Evolutionary conservation across 2,797 vertebrate genomes (phyloP).

Genomic region (Coreius guichenoti): DNA sequence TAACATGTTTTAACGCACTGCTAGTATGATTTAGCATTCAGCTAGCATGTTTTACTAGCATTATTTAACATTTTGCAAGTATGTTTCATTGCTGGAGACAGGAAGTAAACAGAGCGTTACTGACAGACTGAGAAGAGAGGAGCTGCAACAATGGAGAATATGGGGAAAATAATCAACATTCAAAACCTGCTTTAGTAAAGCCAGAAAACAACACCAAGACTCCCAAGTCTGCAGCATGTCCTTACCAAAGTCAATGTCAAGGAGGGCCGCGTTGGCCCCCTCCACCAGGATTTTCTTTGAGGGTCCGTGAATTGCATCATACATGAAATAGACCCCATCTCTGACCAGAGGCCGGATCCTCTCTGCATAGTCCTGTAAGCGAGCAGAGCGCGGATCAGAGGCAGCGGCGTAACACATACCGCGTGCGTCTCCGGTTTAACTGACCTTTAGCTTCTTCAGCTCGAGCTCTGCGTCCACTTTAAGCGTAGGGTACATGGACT

Average conservation of each 20-base stretch:
- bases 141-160: too few species aligned
- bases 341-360: constrained; percentile 96
- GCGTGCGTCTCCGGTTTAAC: not conserved
- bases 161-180: too few species aligned
- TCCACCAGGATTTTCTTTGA: constrained; percentile 96
- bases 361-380: constrained; percentile 87
- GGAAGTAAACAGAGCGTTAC: too few species aligned
- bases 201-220: not conserved
- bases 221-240: not conserved
- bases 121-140: too few species aligned
- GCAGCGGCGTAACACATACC: not conserved
- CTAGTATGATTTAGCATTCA: too few species aligned
- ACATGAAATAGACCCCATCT: constrained; percentile 98
- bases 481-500: constrained; percentile 93
- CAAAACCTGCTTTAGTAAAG: too few species aligned
- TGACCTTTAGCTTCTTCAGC: constrained; percentile 92
- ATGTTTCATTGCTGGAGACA: too few species aligned
- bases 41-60: too few species aligned
- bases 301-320: constrained; percentile 92
- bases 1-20: too few species aligned
- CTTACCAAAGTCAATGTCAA: constrained; percentile 98
- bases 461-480: constrained; percentile 90
- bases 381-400: not conserved
- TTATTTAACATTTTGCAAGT: too few species aligned
- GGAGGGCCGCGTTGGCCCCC: constrained; percentile 96